Base-by-base conservation (phyloP, 2,888 invertebrate species). In the Cynaeus angustus region DNA sequence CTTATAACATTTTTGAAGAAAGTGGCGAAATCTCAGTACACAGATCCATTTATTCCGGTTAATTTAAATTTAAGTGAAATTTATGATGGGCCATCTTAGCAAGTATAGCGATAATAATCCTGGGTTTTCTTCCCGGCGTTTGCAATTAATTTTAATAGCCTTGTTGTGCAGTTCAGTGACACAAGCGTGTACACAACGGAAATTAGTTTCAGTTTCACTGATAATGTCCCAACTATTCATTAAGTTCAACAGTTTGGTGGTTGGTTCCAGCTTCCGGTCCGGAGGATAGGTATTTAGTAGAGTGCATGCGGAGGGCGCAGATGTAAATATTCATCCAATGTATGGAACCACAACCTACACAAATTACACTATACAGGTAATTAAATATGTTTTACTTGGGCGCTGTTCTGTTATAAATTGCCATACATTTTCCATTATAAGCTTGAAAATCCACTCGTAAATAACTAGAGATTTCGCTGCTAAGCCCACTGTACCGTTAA, bases 171-270 rank as follows among this genome's bases (percentile, higher is more conserved):
- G 72, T 75, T 70, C 64, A 72, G 71, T 68, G 74, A 73, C 71
- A 74, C 70, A 70, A 66, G 46, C 73, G 72, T 77, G 75, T 76
- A 74, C 75, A 72, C 71, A 72, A 64, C 77, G 79, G 79, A 80
- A 80, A 80, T 80, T 80, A 79, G 79, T 80, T 80, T 78, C 74
- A 78, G 78, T 78, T 79, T 78, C 77, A 75, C 74, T 76, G 79
- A 79, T 79, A 79, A 77, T 78, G 78, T 74, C 74, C 75, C 76
- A 74, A 77, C 78, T 78, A 78, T 78, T 78, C 79, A 79, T 79
- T 79, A 79, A 79, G 77, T 77, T 79, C 77, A 77, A 77, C 77
- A 77, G 79, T 78, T 78, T 74, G 77, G 76, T 70, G 72, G 73
- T 73, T 74, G 74, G 58, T 66, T 72, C 75, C 66, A 61, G 74